A percentile compares a stretch with the other conserved stretches of the same genome.
These are phyloP conservation scores for Bunonema sp. DNA, from an alignment of 2,888 invertebrate genomes.

Conservation along the genomic window DNA sequence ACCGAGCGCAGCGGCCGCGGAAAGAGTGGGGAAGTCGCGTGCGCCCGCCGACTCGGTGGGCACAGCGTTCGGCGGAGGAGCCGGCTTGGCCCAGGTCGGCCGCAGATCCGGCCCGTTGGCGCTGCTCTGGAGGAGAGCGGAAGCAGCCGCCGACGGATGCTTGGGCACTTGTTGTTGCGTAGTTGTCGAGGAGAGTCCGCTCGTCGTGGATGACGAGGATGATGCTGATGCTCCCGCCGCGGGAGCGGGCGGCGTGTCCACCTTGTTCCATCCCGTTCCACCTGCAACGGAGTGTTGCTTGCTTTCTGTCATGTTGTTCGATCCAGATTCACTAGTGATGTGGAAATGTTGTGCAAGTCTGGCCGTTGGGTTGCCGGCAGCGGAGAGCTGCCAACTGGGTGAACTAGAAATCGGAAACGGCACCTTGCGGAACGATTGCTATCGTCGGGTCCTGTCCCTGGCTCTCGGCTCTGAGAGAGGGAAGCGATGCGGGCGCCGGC, in stretches of 20 bases:
- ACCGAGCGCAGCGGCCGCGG: constrained; percentile 12
- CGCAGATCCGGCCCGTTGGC: constrained; percentile 16
- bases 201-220: not conserved
- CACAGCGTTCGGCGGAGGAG: too few species aligned
- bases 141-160: not conserved
- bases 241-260: not conserved
- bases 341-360: too few species aligned
- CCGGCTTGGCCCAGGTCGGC: constrained; percentile 28
- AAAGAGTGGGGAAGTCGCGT: constrained; percentile 80
- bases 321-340: too few species aligned
- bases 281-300: too few species aligned
- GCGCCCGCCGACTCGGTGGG: constrained; percentile 50
- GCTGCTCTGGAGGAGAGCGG: constrained; percentile 6
- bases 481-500: constrained; percentile 78
- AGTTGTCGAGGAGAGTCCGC: not conserved
- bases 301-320: too few species aligned
- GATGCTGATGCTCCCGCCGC: not conserved
- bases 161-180: not conserved
- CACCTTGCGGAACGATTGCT: constrained; percentile 62
- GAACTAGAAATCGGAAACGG: too few species aligned
- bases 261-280: constrained; percentile 62
- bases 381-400: too few species aligned
- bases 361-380: too few species aligned
- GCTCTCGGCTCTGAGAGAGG: constrained; percentile 92
- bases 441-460: constrained; percentile 60